These are phyloP conservation scores for Dromiciops gliroides DNA, from an alignment of 2,113 vertebrate genomes.

Conservation along the genomic window DNA sequence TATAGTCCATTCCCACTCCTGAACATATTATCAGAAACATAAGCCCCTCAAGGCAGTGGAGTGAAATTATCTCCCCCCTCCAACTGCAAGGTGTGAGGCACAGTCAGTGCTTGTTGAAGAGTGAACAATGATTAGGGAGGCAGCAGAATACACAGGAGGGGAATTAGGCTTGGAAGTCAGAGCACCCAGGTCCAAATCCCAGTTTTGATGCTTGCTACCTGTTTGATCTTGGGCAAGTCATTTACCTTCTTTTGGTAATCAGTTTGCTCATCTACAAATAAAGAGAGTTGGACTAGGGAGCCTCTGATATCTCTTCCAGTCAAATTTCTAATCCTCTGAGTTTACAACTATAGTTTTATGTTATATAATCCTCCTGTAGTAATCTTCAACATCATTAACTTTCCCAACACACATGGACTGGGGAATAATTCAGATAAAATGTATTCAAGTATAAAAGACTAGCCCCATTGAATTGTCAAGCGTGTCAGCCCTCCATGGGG, in stretches of 20 bases:
- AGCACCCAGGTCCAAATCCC: background rate
- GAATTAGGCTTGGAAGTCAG: background rate
- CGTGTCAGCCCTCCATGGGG: background rate
- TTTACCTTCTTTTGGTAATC: background rate
- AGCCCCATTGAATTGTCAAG: background rate
- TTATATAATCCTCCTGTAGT: background rate
- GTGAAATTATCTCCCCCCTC: background rate
- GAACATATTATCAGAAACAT: background rate
- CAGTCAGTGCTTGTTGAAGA: background rate
- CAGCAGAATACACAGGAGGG: background rate
- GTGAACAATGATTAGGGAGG: background rate
- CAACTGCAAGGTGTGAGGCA: background rate
- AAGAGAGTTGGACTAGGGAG: background rate
- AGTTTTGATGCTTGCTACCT: background rate
- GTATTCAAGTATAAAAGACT: background rate
- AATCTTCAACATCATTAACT: background rate
- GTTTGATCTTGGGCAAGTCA: background rate
- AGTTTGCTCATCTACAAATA: background rate
- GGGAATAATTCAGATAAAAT: background rate
- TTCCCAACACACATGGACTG: background rate
- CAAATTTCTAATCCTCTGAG: background rate
- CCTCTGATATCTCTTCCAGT: background rate
- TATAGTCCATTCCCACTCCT: background rate
- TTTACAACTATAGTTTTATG: background rate
- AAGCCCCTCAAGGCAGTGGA: background rate